Conservation (phyloP, 2,113 vertebrate species). For the Burhinus oedicnemus region DNA sequence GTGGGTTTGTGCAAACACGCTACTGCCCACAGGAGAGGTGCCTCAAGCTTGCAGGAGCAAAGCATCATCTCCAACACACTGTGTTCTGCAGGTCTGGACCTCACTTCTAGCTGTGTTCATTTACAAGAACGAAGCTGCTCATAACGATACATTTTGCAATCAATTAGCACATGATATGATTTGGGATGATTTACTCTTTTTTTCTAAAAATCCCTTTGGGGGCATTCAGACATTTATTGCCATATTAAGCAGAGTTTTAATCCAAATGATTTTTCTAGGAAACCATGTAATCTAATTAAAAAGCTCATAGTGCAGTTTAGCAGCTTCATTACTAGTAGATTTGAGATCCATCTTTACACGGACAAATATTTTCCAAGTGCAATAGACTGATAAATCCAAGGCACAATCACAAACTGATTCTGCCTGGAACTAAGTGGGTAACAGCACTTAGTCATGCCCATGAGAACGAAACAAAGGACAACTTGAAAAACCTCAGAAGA, state of each 20-base stretch:
- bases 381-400: conserved; percentile 18
- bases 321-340: conserved; percentile 31
- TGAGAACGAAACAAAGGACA: conserved; percentile 19
- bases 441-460: not conserved
- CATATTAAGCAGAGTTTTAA: conserved; percentile 49
- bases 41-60: not conserved
- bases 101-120: not conserved
- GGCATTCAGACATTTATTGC: conserved; percentile 34
- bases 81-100: not conserved
- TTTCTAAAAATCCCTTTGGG: not conserved
- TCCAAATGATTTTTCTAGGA: conserved; percentile 54
- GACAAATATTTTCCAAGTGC: conserved; percentile 29
- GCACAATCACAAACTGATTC: conserved; percentile 30
- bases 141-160: not conserved
- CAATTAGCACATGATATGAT: conserved; percentile 21
- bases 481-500: not conserved
- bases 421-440: conserved; percentile 41
- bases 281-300: conserved; percentile 60
- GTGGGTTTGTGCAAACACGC: not conserved
- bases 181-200: conserved; percentile 7
- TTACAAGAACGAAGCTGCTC: not conserved
- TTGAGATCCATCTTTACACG: not conserved
- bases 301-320: conserved; percentile 38
- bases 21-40: not conserved
- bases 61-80: fast-evolving